Conservation (phyloP, 1,140 invertebrate genomes). For the Aphelinus certus region DNA sequence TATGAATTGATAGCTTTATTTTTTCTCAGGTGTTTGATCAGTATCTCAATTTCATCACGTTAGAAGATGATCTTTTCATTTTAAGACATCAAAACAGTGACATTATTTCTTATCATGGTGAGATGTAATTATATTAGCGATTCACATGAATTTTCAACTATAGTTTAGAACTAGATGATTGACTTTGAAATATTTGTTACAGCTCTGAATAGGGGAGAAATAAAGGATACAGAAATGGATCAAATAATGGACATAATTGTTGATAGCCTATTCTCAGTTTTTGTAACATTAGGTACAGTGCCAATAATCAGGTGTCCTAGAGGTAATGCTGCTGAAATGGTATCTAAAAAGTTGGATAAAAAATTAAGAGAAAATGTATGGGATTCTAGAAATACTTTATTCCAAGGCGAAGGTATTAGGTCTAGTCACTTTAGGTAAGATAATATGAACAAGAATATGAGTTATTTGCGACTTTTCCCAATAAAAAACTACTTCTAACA, state of each 20-base stretch:
- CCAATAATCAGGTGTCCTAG: slow-evolving; percentile 95
- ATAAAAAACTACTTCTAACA: no score
- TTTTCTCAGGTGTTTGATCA: slow-evolving; percentile 86
- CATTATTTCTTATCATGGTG: slow-evolving; percentile 91
- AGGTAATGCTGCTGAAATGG: slow-evolving; percentile 98
- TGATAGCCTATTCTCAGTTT: slow-evolving; percentile 96
- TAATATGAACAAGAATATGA: not conserved
- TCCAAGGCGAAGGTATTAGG: slow-evolving; percentile 84
- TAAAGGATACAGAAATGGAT: slow-evolving; percentile 97
- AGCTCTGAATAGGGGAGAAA: slow-evolving; percentile 95
- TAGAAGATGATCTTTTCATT: slow-evolving; percentile 98
- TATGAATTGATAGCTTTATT: slow-evolving; percentile 26
- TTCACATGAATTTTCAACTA: no score
- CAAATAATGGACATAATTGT: slow-evolving; percentile 93
- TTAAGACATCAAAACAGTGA: slow-evolving; percentile 92
- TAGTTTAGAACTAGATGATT: not conserved
- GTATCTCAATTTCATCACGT: slow-evolving; percentile 97
- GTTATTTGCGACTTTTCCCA: not conserved
- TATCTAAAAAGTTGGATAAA: slow-evolving; percentile 96
- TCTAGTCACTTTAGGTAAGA: slow-evolving; percentile 72
- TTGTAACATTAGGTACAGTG: slow-evolving; percentile 93
- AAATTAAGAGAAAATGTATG: slow-evolving; percentile 96
- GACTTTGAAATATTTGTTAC: slow-evolving; percentile 31
- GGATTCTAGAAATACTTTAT: slow-evolving; percentile 96
- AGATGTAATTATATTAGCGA: slow-evolving; percentile 44